A percentile compares a stretch with the other conserved stretches of the same genome.
These are phyloP conservation scores for Druon quercuslanigerum DNA, from an alignment of 1,140 invertebrate species.

Conservation along the genomic window DNA sequence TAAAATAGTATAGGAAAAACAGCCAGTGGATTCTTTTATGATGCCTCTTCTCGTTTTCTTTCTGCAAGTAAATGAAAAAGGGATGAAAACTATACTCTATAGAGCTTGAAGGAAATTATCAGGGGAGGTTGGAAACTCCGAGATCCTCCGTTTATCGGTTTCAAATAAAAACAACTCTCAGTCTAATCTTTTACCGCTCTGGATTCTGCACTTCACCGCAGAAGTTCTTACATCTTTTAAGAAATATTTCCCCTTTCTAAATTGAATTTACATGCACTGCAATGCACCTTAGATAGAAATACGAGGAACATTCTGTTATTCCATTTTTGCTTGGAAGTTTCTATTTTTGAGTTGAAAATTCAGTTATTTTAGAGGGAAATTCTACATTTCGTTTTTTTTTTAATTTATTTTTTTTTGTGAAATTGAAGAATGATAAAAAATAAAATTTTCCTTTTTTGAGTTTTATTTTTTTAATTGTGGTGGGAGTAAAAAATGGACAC, in stretches of 20 bases:
- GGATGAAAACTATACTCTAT: background rate
- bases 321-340: too few species aligned
- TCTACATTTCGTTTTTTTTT: too few species aligned
- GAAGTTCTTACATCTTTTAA: slow-evolving; percentile 4
- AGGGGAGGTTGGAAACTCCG: background rate
- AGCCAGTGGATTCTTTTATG: too few species aligned
- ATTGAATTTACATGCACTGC: background rate
- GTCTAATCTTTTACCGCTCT: slow-evolving; percentile 14
- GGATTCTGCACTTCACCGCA: slow-evolving; percentile 10
- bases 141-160: slow-evolving; percentile 9
- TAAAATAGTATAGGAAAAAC: too few species aligned
- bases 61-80: background rate
- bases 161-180: slow-evolving; percentile 20
- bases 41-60: too few species aligned
- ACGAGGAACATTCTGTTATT: background rate
- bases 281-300: background rate
- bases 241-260: background rate
- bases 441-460: too few species aligned
- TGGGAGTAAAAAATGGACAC: slow-evolving; percentile 49
- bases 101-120: slow-evolving; percentile 8
- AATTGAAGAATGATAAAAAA: too few species aligned
- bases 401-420: too few species aligned
- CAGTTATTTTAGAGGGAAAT: too few species aligned
- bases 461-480: background rate
- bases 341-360: too few species aligned